Evolutionary conservation across 2,113 vertebrate genomes (phyloP).

Genomic region (Ranitomeya imitator): DNA sequence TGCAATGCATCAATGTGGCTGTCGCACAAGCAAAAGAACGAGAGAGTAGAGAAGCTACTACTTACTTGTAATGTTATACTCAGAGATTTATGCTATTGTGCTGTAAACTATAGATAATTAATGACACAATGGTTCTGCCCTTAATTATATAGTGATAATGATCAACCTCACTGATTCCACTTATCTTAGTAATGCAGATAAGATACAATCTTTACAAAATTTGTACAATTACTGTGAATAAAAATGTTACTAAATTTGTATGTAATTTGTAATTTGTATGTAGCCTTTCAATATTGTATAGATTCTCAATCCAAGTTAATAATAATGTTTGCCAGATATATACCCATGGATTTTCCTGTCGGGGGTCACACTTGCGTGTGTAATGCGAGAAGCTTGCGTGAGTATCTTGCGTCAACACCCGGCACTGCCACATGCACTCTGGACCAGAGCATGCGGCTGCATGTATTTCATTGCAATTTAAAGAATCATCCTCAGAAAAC

Average conservation of each 20-base stretch:
- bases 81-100: not conserved
- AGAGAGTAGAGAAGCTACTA: slow-evolving; percentile 87
- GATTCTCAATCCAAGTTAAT: not conserved
- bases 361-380: no score
- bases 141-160: not conserved
- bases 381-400: no score
- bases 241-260: not conserved
- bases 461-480: no score
- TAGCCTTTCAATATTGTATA: not conserved
- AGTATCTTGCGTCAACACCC: no score
- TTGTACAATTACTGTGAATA: not conserved
- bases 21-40: slow-evolving; percentile 87
- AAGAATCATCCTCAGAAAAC: no score
- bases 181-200: no score
- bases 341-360: not conserved
- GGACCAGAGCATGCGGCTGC: no score
- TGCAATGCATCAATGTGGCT: slow-evolving; percentile 93
- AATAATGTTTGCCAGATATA: not conserved
- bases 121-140: not conserved
- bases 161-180: not conserved
- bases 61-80: slow-evolving; percentile 77
- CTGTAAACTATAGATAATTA: not conserved
- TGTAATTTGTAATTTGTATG: not conserved
- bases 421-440: no score
- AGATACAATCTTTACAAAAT: no score